phyloP scores from a whole-genome alignment of 2,797 vertebrate species.

The Anguilla pacifica region DNA sequence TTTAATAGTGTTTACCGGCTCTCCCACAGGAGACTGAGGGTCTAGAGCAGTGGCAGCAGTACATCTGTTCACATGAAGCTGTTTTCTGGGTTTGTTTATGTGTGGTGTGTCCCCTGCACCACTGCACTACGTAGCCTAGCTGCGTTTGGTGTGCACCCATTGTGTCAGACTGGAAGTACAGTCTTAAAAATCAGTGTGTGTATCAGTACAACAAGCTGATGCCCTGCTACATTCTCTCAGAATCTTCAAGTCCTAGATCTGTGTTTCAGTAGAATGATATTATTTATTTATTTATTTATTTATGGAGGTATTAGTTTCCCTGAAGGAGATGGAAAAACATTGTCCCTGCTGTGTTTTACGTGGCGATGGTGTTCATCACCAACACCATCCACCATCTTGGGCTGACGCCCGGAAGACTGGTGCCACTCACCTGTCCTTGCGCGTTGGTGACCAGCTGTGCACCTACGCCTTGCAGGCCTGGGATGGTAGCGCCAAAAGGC shows the following conservation, averaged over 20 bases:
- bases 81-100: too few relatives aligned
- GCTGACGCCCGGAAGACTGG: too few relatives aligned
- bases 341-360: too few relatives aligned
- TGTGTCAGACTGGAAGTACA: neutral
- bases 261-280: neutral
- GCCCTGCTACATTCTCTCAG: neutral
- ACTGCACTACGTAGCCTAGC: neutral
- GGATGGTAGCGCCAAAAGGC: conserved; percentile 90
- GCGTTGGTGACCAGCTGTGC: conserved; percentile 98
- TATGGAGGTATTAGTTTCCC: neutral
- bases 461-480: conserved; percentile 92
- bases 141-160: too few relatives aligned
- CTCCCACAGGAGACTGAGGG: neutral
- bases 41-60: neutral
- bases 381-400: too few relatives aligned
- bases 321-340: neutral
- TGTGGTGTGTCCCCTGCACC: neutral
- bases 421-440: conserved; percentile 90
- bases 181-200: neutral
- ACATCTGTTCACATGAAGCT: neutral
- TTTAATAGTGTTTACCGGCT: conserved; percentile 21
- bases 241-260: neutral
- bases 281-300: too few relatives aligned
- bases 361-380: too few relatives aligned
- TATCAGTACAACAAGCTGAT: neutral